Base-by-base conservation (phyloP, 2,113 vertebrate genomes). In the Pterocles burchelli region DNA sequence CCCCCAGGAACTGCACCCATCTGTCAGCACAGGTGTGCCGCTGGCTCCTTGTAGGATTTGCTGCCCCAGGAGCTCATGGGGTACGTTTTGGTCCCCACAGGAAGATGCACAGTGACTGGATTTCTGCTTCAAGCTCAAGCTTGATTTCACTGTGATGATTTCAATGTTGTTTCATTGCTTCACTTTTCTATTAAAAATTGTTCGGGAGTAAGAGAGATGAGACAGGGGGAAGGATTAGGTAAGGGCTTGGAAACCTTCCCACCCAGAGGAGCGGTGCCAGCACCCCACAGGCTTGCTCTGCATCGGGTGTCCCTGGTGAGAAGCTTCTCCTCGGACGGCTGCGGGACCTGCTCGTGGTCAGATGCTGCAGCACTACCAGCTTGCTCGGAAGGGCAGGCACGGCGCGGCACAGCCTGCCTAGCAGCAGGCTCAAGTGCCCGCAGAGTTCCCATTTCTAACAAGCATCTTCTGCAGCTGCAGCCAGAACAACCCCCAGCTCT, bases 201-300 rank as follows among this genome's bases (percentile, higher is more conserved):
- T 71, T 65, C 41, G 52, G 38, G 55, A 70, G 10, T 58, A 63
- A 79, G 71, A 58, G 85, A 59, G 49, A n/a, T 41, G 13, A 33
- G 34, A 19, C 43, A 49, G 29, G 20, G 33, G 9, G n/a, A 48
- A 76, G 65, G 67, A 73, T 95, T 92, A 88, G 83, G 33, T 83
- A 76, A 92, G 49, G 63, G 51, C 43, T 96, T 83, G 90, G 92
- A 77, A 86, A 25, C 43, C 34, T 76, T 92, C 68, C 83, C 79
- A 33, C 43, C 25, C 46, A 8, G 46, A 31, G 22, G 46, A 93
- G 54, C 0, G 0, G 22, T 76, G 75, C 80, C 79, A 77, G 88
- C 41, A 14, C 78, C 74, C 82, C n/a, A 19, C 63, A 34, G 70
- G 25, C 48, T 89, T 7, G 1, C 0, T 0, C 48, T 59, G 72